Percentiles rank a stretch among this genome's conserved stretches.
phyloP scores from a whole-genome alignment of 1,140 invertebrate species.

The Bathynomus jamesi region DNA sequence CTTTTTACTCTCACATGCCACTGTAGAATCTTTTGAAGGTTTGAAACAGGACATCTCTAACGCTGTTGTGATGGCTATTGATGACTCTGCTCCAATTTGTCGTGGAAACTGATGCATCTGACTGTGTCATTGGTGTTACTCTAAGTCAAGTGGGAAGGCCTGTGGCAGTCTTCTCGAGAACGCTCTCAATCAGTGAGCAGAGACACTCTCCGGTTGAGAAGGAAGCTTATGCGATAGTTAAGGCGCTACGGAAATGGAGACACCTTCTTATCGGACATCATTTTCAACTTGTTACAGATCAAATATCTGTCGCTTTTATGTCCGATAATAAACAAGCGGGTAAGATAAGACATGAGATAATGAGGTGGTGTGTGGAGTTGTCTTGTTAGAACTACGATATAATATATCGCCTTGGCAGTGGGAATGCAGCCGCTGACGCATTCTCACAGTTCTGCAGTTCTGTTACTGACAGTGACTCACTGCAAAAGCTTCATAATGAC shows the following conservation, averaged over 20 bases:
- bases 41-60: constrained; percentile 15
- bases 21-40: background rate
- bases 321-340: constrained; percentile 26
- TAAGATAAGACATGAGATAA: constrained; percentile 39
- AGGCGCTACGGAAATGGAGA: constrained; percentile 27
- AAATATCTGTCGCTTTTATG: constrained; percentile 36
- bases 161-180: constrained; percentile 30
- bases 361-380: constrained; percentile 36
- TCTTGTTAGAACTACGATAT: constrained; percentile 38
- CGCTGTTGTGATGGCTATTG: constrained; percentile 5
- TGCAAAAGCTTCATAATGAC: constrained; percentile 30
- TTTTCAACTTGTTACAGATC: constrained; percentile 38
- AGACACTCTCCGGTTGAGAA: constrained; percentile 30
- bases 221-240: constrained; percentile 32
- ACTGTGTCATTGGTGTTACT: constrained; percentile 32
- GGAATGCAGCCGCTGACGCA: constrained; percentile 38
- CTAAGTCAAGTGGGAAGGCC: constrained; percentile 16
- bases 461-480: constrained; percentile 15
- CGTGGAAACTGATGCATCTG: constrained; percentile 22
- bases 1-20: background rate
- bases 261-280: constrained; percentile 30
- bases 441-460: constrained; percentile 37
- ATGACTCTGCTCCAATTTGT: background rate
- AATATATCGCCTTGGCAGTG: constrained; percentile 12
- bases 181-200: background rate